phyloP scores from a whole-genome alignment of 1,140 invertebrate genomes.

The Drosophila neocordata region DNA sequence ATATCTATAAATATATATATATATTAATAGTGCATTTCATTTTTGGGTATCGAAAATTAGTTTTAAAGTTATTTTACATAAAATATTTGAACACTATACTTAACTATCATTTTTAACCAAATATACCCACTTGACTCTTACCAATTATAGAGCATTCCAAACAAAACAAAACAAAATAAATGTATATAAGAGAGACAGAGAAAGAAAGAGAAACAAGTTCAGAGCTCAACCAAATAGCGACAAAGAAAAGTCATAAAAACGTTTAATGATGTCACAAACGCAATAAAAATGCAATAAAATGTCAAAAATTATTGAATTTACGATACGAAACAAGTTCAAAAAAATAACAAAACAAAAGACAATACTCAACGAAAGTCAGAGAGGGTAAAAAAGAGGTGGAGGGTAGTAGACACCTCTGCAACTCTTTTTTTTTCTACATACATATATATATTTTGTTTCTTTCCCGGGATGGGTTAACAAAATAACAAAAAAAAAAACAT shows the following conservation, averaged over 20 bases:
- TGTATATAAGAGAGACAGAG: slow-evolving; percentile 14
- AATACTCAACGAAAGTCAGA: slow-evolving; percentile 51
- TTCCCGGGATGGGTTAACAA: slow-evolving; percentile 57
- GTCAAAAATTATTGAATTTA: slow-evolving; percentile 83
- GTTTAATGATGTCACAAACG: slow-evolving; percentile 82
- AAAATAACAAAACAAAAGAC: slow-evolving; percentile 37
- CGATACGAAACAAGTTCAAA: slow-evolving; percentile 81
- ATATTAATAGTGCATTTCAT: too few relatives aligned
- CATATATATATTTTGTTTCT: too few relatives aligned
- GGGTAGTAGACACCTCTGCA: slow-evolving; percentile 63
- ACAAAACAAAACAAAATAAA: slow-evolving; percentile 40
- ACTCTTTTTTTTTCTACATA: slow-evolving; percentile 75
- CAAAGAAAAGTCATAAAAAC: slow-evolving; percentile 82
- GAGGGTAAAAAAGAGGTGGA: slow-evolving; percentile 18
- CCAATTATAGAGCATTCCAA: slow-evolving; percentile 43
- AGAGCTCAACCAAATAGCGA: slow-evolving; percentile 67
- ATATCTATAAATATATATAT: too few relatives aligned
- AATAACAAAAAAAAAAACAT: slow-evolving; percentile 36
- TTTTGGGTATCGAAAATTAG: background rate
- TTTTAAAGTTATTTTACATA: background rate
- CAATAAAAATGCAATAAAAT: slow-evolving; percentile 83
- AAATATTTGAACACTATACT: slow-evolving; percentile 2
- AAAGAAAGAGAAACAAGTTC: slow-evolving; percentile 49
- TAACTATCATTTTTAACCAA: slow-evolving; percentile 5
- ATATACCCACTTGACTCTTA: slow-evolving; percentile 37